Evolutionary conservation across 2,888 invertebrate genomes (phyloP).

Genomic region (Drosophila limbata): DNA sequence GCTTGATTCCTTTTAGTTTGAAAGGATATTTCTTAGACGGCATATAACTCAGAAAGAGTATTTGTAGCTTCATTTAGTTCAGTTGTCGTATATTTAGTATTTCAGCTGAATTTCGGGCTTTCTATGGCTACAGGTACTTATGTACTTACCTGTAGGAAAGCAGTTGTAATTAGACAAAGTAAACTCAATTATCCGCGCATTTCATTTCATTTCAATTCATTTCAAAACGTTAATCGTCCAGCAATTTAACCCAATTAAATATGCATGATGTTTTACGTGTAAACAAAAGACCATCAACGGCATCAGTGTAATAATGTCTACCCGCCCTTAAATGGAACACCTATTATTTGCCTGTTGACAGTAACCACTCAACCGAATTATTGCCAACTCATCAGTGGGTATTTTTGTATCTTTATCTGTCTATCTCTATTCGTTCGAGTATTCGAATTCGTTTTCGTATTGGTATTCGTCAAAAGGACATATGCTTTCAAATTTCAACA

Average conservation of each 20-base stretch:
- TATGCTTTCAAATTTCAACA: constrained; percentile 64
- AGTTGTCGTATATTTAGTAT: constrained; percentile 15
- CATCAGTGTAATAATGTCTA: constrained; percentile 57
- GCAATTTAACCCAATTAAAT: constrained; percentile 79
- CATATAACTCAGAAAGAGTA: background rate
- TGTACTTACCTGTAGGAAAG: constrained; percentile 28
- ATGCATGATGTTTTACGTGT: constrained; percentile 73
- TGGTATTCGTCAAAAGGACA: constrained; percentile 51
- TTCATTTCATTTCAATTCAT: constrained; percentile 70
- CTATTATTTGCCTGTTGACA: constrained; percentile 79
- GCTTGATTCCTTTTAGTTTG: too few species aligned
- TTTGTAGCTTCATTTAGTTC: background rate
- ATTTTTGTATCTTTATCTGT: constrained; percentile 73
- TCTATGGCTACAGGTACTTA: constrained; percentile 27
- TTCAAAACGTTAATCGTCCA: constrained; percentile 73
- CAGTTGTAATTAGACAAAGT: constrained; percentile 73
- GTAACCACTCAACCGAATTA: constrained; percentile 78
- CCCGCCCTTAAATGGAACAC: constrained; percentile 67
- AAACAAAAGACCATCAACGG: constrained; percentile 73
- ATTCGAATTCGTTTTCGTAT: constrained; percentile 19
- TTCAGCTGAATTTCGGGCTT: constrained; percentile 1
- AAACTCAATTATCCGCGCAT: constrained; percentile 76
- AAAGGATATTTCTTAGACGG: background rate
- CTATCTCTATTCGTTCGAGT: constrained; percentile 33
- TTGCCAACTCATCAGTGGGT: constrained; percentile 78